Percentiles rank a stretch among this genome's conserved stretches.
Evolutionary conservation across 1,140 invertebrate species (phyloP).

Genomic region (Macrocentrus cingulum): DNA sequence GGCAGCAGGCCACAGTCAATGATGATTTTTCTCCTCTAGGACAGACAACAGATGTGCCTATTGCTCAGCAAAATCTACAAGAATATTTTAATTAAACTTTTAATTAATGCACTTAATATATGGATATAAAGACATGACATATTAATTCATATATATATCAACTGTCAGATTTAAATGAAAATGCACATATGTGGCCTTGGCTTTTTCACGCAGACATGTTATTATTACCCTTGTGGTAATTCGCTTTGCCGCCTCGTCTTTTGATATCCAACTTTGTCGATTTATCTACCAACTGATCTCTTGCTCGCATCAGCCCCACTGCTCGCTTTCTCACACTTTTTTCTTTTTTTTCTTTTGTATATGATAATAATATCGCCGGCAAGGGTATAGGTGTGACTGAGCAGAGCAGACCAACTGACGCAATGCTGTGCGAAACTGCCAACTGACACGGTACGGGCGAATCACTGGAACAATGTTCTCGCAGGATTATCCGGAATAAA

Average conservation of each 20-base stretch:
- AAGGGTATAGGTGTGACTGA: no score
- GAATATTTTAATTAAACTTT: slow-evolving; percentile 13
- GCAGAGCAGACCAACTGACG: no score
- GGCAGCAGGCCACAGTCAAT: slow-evolving; percentile 16
- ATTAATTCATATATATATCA: neutral
- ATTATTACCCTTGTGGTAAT: slow-evolving; percentile 19
- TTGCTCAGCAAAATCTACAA: slow-evolving; percentile 4
- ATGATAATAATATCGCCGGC: neutral
- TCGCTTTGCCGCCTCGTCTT: slow-evolving; percentile 18
- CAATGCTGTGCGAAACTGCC: no score
- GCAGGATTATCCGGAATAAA: neutral
- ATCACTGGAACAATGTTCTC: no score
- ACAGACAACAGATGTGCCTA: slow-evolving; percentile 14
- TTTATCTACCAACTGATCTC: slow-evolving; percentile 17
- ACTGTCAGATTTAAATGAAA: neutral
- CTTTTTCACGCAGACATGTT: neutral
- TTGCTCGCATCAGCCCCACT: neutral
- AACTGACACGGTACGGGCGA: neutral
- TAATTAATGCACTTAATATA: neutral
- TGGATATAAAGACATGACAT: no score
- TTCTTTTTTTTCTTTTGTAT: neutral
- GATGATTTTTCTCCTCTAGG: no score
- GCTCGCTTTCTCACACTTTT: neutral
- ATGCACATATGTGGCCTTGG: neutral
- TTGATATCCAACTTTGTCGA: slow-evolving; percentile 21